Evolutionary conservation across 2,888 invertebrate genomes (phyloP), one percentile per base, ranked within the genome.

Genomic region (Prenolepis imparis): DNA sequence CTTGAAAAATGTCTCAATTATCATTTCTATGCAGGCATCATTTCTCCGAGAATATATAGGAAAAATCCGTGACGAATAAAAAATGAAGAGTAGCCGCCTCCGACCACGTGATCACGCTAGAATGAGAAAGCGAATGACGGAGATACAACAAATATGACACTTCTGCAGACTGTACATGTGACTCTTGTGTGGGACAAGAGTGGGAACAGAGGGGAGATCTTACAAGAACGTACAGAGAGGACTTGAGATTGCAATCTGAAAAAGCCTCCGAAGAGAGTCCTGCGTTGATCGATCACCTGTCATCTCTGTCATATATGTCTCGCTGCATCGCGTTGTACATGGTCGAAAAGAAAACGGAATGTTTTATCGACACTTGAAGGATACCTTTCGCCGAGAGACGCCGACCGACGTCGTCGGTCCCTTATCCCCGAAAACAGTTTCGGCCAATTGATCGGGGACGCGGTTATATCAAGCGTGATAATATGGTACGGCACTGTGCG

Each of bases 401-500:
- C 36, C 55, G 21, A 52, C 24, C 3, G 6, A 48, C 3, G 28
- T 67, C 48, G 48, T 67, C 48, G 70, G 8, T 36, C n/a, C 32
- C n/a, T 52, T 3, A 52, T 68, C 8, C 8, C 8, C 28, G 15
- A 52, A 52, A 21, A n/a, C 52, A 6, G 18, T 18, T 61, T 18
- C 8, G 36, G 21, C 1, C 12, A 39, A 21, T 39, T 39, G 57
- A 24, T 52, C 32, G n/a, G 15, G 32, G 36, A 64, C 41, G 21
- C n/a, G 64, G 41, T 21, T 21, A n/a, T 64, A 57, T 57, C 28
- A 44, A 59, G 73, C 41, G 61, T 73, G 59, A 28, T 36, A 64
- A 64, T 28, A 28, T 64, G 32, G 39, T 82, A 83, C 85, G 78
- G 66, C 74, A 82, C 86, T 87, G 83, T 70, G 73, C 32, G 61